Evolutionary conservation across 2,888 invertebrate species (phyloP), one percentile per base, ranked within the genome.

Genomic region (Desoria tigrina): DNA sequence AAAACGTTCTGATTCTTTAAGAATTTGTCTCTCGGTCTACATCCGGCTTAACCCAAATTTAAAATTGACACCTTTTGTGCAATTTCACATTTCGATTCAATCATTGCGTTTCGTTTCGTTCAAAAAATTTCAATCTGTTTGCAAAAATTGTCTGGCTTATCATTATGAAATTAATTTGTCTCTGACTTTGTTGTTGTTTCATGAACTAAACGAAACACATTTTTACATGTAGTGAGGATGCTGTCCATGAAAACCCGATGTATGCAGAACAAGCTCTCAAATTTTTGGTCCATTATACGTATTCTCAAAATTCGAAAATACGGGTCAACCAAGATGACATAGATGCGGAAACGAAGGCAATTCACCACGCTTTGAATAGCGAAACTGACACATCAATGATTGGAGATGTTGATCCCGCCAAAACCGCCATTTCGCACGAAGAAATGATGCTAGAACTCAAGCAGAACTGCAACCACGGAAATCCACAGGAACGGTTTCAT

Each of bases 221-320:
- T n/a, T n/a, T n/a, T n/a, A n/a, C n/a, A n/a, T n/a, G n/a, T n/a
- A 80, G 80, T 39, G 86, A 88, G 77, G 89, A 88, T 45, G 94
- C 94, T 79, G 92, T 94, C 81, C 86, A 88, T 79, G 87, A 92
- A 77, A 92, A 96, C 82, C 95, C 95, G 2, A 87, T 88, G 77
- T 94, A 94, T 42, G 93, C 93, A 1, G 86, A 93, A 63, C 90
- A 92, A 78, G 96, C 95, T 27, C 86, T 96, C 60, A 92, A 92
- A 78, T 92, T 89, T 79, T 91, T 92, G 79, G 90, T 90, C 81
- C 89, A 90, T 11, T 89, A 90, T 74, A 90, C 90, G 78, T 85
- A 84, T 51, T 84, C 85, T 60, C 87, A 87, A 16, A 85, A 86
- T 3, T 90, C 90, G 78, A 92, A 92, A 78, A 91, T 72, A 85